Evolutionary conservation across 1,140 invertebrate species (phyloP).

Genomic region (Pachypeltis micranthus): DNA sequence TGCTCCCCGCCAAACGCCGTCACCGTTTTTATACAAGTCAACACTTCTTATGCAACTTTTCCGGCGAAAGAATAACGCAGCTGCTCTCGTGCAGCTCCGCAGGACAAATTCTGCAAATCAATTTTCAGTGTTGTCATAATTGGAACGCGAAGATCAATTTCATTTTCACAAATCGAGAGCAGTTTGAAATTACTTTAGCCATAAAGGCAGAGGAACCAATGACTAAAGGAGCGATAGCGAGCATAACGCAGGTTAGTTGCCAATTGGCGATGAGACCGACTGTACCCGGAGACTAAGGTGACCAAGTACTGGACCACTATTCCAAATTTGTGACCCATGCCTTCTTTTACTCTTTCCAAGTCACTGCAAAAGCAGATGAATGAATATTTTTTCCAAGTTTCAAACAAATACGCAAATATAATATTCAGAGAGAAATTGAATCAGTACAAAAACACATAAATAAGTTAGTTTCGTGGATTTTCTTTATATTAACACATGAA

Average conservation of each 20-base stretch:
- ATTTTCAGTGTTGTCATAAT: too few relatives aligned
- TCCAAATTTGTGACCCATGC: slow-evolving; percentile 76
- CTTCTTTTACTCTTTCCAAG: slow-evolving; percentile 75
- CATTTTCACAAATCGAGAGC: neutral
- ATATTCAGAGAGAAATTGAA: too few relatives aligned
- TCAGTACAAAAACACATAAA: too few relatives aligned
- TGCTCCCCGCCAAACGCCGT: slow-evolving; percentile 66
- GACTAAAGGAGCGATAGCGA: slow-evolving; percentile 61
- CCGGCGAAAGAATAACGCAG: slow-evolving; percentile 59
- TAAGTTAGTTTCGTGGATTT: too few relatives aligned
- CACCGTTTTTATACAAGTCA: slow-evolving; percentile 65
- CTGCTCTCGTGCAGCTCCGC: slow-evolving; percentile 32
- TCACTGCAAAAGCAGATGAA: slow-evolving; percentile 48
- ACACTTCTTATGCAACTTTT: slow-evolving; percentile 65
- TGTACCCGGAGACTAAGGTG: slow-evolving; percentile 51
- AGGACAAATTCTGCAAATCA: slow-evolving; percentile 3
- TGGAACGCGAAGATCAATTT: neutral
- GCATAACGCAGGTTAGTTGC: slow-evolving; percentile 67
- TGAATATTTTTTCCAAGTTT: neutral
- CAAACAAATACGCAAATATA: too few relatives aligned
- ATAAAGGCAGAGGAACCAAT: slow-evolving; percentile 47
- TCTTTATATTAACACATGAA: too few relatives aligned
- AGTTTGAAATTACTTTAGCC: slow-evolving; percentile 32
- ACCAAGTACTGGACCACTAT: slow-evolving; percentile 61
- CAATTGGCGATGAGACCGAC: slow-evolving; percentile 68